Conservation (phyloP, 1,140 invertebrate species). For the Drosophila dunni region DNA sequence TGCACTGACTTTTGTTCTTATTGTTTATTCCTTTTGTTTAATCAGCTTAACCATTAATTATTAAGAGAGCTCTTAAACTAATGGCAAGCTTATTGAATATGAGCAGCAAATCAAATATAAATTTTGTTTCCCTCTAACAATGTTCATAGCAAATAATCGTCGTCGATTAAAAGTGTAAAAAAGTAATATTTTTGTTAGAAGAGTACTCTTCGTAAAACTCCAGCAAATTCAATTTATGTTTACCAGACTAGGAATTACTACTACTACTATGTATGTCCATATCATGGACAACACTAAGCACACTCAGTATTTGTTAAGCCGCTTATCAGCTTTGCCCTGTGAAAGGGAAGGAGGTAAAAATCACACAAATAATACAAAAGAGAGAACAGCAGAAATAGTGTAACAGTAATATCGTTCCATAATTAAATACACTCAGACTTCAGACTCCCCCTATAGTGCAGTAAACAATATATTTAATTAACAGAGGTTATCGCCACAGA, state of each 20-base stretch:
- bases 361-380: conserved; percentile 24
- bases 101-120: conserved; percentile 21
- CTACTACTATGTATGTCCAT: neutral
- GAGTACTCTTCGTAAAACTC: neutral
- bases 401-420: conserved; percentile 1
- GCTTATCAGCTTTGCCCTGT: conserved; percentile 71
- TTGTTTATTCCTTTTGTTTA: conserved; percentile 23
- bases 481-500: neutral
- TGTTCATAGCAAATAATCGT: neutral
- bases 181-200: neutral
- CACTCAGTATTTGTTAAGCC: conserved; percentile 53
- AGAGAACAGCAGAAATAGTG: neutral
- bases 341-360: neutral
- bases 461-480: conserved; percentile 25
- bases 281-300: conserved; percentile 5
- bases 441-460: neutral
- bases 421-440: neutral
- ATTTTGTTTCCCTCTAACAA: neutral
- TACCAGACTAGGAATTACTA: neutral
- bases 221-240: conserved; percentile 31
- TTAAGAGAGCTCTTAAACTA: neutral
- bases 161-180: neutral
- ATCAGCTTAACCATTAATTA: conserved; percentile 16
- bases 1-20: conserved; percentile 21
- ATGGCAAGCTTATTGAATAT: conserved; percentile 4